Evolutionary conservation across 30 jellyfish, hydroid and myxozoan species (phyloP).

Genomic region (Pseudorhiza aurosa): DNA sequence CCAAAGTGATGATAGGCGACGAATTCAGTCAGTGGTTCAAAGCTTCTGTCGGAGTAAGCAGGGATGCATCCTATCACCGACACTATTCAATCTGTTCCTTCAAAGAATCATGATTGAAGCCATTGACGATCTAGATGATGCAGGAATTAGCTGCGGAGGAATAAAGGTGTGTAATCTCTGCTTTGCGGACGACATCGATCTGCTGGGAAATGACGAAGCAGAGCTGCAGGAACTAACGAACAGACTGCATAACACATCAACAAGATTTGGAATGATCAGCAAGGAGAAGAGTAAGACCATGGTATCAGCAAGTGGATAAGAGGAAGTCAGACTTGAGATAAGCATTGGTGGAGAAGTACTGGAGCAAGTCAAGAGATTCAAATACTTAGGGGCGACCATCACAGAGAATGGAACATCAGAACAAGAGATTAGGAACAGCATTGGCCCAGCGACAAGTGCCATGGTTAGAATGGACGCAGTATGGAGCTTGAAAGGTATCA

Average conservation of each 20-base stretch:
- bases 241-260: conserved; percentile 15
- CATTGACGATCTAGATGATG: conserved; percentile 31
- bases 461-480: conserved; percentile 7
- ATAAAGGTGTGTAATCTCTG: conserved; percentile 2
- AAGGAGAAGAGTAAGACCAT: conserved; percentile 28
- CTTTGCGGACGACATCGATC: conserved; percentile 56
- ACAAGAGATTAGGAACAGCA: conserved; percentile 16
- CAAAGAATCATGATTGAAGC: conserved; percentile 40
- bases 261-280: conserved; percentile 24
- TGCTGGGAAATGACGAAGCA: conserved; percentile 9
- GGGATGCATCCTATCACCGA: conserved; percentile 55
- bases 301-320: conserved; percentile 30
- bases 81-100: conserved; percentile 38
- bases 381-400: conserved; percentile 50
- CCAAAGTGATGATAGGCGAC: conserved; percentile 35
- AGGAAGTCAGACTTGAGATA: conserved; percentile 12
- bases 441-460: conserved; percentile 43
- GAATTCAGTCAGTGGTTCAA: conserved; percentile 28
- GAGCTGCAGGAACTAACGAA: conserved; percentile 28
- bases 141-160: conserved; percentile 26
- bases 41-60: conserved; percentile 60
- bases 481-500: conserved; percentile 14
- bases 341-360: conserved; percentile 10
- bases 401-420: conserved; percentile 32
- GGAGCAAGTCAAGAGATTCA: conserved; percentile 34